These are phyloP conservation scores for Thripadectes ignobilis DNA, from an alignment of 2,797 vertebrate species.

Conservation along the genomic window DNA sequence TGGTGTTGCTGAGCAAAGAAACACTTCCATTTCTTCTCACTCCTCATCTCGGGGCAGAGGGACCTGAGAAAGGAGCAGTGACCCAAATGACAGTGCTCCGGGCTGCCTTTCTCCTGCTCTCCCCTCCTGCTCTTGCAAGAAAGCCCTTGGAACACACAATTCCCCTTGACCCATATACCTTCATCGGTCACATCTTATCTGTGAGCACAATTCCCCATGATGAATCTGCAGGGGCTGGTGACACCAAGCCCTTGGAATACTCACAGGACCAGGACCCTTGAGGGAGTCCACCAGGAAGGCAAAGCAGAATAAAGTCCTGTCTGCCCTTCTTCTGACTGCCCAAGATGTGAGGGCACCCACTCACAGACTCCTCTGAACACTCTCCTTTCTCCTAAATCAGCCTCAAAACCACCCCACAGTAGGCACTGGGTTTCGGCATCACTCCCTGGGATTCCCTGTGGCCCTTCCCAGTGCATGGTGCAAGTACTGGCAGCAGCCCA, in stretches of 20 bases:
- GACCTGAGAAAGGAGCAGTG: background rate
- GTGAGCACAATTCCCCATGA: background rate
- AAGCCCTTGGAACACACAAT: background rate
- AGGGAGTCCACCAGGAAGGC: background rate
- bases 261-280: background rate
- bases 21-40: background rate
- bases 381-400: background rate
- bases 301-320: background rate
- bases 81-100: background rate
- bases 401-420: background rate
- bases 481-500: background rate
- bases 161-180: fast-evolving
- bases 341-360: fast-evolving
- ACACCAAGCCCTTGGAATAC: background rate
- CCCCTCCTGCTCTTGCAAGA: background rate
- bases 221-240: background rate
- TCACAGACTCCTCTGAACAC: background rate
- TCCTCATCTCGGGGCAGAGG: background rate
- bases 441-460: background rate
- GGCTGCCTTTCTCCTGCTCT: background rate
- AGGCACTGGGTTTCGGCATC: fast-evolving
- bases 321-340: background rate
- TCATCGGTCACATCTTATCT: fast-evolving
- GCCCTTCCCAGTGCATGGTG: fast-evolving
- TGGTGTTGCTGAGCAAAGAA: background rate